Percentiles rank a stretch among this genome's conserved stretches.
These are phyloP conservation scores for Phyllotis vaccarum DNA, from an alignment of 2,797 vertebrate genomes.

Conservation along the genomic window DNA sequence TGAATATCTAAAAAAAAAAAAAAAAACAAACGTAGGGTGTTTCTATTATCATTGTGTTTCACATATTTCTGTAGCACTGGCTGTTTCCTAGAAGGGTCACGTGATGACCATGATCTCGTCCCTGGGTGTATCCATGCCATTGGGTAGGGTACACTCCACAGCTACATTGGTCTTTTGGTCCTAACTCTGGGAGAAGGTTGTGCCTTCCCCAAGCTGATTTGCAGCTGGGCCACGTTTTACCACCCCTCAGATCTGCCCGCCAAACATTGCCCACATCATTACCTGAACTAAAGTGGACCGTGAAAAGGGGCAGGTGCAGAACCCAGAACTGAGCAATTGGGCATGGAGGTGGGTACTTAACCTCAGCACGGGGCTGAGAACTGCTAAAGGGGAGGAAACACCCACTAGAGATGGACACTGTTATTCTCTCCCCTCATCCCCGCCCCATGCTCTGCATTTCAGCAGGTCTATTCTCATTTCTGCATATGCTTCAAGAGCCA, in stretches of 20 bases:
- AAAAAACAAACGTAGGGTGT: neutral
- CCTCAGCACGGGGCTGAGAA: neutral
- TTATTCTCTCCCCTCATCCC: neutral
- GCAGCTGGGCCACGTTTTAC: neutral
- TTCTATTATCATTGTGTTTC: neutral
- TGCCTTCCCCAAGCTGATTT: neutral
- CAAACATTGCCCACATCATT: neutral
- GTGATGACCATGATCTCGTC: neutral
- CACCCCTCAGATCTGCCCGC: neutral
- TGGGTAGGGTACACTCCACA: fast-evolving
- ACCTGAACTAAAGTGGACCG: neutral
- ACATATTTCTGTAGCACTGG: neutral
- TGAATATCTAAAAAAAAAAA: slow-evolving; percentile 12
- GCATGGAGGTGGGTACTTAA: neutral
- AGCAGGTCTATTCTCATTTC: neutral
- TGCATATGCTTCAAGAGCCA: neutral
- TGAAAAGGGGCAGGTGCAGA: neutral
- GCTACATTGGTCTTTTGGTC: neutral
- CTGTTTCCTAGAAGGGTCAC: neutral
- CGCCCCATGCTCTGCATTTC: neutral
- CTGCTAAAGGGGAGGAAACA: neutral
- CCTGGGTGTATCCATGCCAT: fast-evolving
- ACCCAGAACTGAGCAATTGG: neutral
- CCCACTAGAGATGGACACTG: fast-evolving
- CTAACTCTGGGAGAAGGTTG: neutral